Evolutionary conservation across 2,888 invertebrate species (phyloP), one percentile per base, ranked within the genome.

Genomic region (Nomada hirtipes): DNA sequence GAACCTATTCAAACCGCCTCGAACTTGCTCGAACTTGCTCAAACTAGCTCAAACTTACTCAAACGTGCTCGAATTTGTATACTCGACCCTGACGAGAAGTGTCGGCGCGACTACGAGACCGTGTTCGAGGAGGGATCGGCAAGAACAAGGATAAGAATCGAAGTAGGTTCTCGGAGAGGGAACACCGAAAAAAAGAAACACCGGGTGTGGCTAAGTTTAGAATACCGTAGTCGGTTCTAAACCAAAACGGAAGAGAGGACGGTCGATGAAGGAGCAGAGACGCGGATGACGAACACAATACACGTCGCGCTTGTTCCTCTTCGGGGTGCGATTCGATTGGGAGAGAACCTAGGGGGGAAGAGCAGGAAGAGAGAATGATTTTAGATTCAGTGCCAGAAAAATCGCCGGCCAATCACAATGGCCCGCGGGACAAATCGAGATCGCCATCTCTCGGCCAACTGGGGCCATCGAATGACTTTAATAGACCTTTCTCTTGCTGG

Each of bases 361-460:
- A 7, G 59, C 42, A 65, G 52, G 69, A 53, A 67, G 76, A 59
- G 75, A 52, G 72, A 76, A 79, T 75, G 84, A 86, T 82, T 85
- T 86, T 77, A 76, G 82, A 86, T 67, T 61, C 76, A 52, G 60
- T 82, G 86, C 86, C 86, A 86, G 73, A 84, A 86, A 79, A 79
- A 86, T 77, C 72, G 47, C 52, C 73, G 79, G 69, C 85, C 87
- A 83, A 87, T 84, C 86, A 67, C 57, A 72, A 68, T 70, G 67
- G 79, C 70, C 83, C 75, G 68, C 72, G 70, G 82, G 79, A 82
- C 84, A 84, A 84, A 86, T 88, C 86, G 82, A 82, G 86, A 86
- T 83, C 83, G 84, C 82, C 83, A 81, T 83, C 69, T 82, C 86
- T 74, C 75, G 86, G 79, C 80, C 86, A 81, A 86, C 78, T 71